Percentiles rank a stretch among this genome's conserved stretches.
Evolutionary conservation across 2,797 vertebrate species (phyloP).

Genomic region (Lycodopsis pacificus): DNA sequence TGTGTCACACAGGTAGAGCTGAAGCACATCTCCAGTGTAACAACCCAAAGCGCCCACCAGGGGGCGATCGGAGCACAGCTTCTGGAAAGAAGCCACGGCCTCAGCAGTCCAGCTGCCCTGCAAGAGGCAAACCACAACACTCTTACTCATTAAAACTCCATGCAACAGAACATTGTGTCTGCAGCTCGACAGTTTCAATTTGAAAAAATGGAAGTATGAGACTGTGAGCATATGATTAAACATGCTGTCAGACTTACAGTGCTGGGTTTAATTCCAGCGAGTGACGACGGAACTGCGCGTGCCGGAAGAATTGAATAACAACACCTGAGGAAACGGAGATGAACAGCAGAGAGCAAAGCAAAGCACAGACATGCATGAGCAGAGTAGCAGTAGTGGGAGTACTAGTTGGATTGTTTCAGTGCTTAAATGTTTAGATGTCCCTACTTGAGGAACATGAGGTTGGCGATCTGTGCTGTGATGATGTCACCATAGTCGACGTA

Average conservation of each 20-base stretch:
- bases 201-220: background rate
- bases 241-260: slow-evolving; percentile 65
- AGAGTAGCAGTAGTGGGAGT: background rate
- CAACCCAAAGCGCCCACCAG: slow-evolving; percentile 89
- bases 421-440: slow-evolving; percentile 42
- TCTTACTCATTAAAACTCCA: background rate
- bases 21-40: slow-evolving; percentile 87
- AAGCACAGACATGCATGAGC: background rate
- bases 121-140: background rate
- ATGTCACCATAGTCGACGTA: slow-evolving; percentile 91
- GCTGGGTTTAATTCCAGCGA: slow-evolving; percentile 88
- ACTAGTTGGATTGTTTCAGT: background rate
- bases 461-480: slow-evolving; percentile 79
- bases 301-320: slow-evolving; percentile 91
- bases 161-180: background rate
- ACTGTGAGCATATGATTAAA: background rate
- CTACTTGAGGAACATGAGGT: slow-evolving; percentile 94
- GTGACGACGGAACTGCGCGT: slow-evolving; percentile 91
- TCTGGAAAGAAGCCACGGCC: slow-evolving; percentile 85
- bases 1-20: slow-evolving; percentile 94
- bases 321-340: slow-evolving; percentile 77
- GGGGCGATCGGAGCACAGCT: slow-evolving; percentile 85
- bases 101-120: slow-evolving; percentile 87
- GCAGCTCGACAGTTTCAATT: background rate
- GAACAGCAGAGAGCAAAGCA: background rate